Base-by-base conservation (phyloP, 2,797 vertebrate genomes). In the Gadopsis bispinosus region DNA sequence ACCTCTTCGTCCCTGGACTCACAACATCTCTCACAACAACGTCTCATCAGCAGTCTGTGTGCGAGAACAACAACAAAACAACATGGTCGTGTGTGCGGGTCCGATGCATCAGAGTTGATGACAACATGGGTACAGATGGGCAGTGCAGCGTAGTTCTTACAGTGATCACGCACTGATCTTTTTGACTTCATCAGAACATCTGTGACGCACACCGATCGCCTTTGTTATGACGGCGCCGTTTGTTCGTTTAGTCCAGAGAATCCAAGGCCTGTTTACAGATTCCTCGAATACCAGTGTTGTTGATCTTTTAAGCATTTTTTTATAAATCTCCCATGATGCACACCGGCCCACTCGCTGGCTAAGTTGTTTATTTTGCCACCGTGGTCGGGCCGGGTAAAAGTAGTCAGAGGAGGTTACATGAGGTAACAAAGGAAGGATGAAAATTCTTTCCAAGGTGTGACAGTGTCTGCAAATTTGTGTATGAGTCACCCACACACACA, bases 231-330 rank as follows among this genome's bases (percentile, higher is more conserved):
- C 68, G 26, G 6, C 6, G 2, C 26, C 4, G 20, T 69, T 76
- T 65, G 47, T 55, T 69, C 60, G 17, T 72, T 67, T 53, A 39
- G 70, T 56, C 56, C 64, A 20, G 58, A 80, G 61, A 74, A 66
- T 83, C 80, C 63, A 39, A 76, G 75, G 83, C n/a, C 53, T 59
- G 84, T 87, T 85, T 87, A 83, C 47, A 61, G 69, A 90, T 88
- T 89, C 80, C 68, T 75, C 62, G 75, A 77, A 92, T 87, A 78
- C 73, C 83, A 3, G 13, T 11, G 61, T 16, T 66, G 73, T 47
- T 50, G 39, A 76, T 56, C 12, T 35, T 75, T 48, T 8, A 16
- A 1, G 1, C 12, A 9, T n/a, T 39, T 63, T 58, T 62, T 43
- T 54, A 64, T 45, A 33, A 62, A 65, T 41, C 51, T 79, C 70